Conservation (phyloP, 2,797 vertebrate species). For the Lepilemur ruficaudatus region DNA sequence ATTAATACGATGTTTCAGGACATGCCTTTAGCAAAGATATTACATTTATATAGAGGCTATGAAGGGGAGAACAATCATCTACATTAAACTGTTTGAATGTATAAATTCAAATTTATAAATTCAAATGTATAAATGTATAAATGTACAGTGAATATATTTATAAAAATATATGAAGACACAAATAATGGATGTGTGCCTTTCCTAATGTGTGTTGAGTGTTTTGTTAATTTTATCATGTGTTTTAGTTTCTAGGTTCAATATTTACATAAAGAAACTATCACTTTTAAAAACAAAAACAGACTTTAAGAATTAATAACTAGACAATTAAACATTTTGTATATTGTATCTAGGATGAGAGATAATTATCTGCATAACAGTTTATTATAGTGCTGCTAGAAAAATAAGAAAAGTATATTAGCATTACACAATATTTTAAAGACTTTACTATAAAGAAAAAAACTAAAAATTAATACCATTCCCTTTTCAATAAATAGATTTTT, state of each 20-base stretch:
- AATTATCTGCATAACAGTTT: not conserved
- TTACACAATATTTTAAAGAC: not conserved
- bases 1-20: not conserved
- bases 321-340: conserved; percentile 18
- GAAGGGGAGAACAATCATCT: not conserved
- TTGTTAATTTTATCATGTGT: not conserved
- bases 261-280: not conserved
- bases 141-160: not conserved
- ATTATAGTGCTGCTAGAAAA: not conserved
- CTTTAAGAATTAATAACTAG: not conserved
- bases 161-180: not conserved
- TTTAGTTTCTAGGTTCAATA: not conserved
- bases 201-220: not conserved
- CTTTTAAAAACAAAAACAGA: not conserved
- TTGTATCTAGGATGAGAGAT: not conserved
- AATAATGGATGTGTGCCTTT: not conserved
- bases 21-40: not conserved
- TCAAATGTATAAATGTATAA: too few species aligned
- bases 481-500: not conserved
- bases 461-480: not conserved
- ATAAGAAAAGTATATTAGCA: not conserved
- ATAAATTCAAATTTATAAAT: too few species aligned
- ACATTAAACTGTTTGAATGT: not conserved
- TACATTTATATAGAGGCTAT: not conserved
- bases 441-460: not conserved